Conservation (phyloP, 2,113 vertebrate genomes). For the Puffinus mauretanicus region DNA sequence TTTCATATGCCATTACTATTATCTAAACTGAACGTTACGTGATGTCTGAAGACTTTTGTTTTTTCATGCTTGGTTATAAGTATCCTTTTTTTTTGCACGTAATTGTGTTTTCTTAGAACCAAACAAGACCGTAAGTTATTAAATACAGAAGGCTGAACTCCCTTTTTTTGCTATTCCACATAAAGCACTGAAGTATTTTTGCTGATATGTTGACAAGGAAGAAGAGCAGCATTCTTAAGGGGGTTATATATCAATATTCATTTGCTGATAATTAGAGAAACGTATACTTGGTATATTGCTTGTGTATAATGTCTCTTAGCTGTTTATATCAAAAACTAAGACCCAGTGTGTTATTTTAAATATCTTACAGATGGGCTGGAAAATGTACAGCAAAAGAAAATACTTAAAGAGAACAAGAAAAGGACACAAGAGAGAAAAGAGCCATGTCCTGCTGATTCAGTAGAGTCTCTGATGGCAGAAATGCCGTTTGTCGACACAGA, state of each 20-base stretch:
- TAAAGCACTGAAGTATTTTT: background rate
- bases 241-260: background rate
- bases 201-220: conserved; percentile 1
- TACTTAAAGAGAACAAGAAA: background rate
- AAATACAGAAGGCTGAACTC: background rate
- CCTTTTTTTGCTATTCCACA: background rate
- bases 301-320: background rate
- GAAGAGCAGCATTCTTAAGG: background rate
- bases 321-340: background rate
- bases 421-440: conserved; percentile 8
- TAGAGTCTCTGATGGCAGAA: conserved; percentile 73
- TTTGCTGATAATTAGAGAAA: background rate
- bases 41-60: background rate
- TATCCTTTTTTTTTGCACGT: background rate
- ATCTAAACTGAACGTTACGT: background rate
- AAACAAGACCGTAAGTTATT: background rate
- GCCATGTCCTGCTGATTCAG: background rate
- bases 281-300: background rate
- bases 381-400: conserved; percentile 43
- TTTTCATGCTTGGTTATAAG: background rate
- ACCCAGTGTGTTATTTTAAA: background rate
- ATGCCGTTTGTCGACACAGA: conserved; percentile 80
- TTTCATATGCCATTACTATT: background rate
- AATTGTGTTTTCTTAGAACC: background rate
- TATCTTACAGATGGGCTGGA: conserved; percentile 56